These are phyloP conservation scores for Delphinus delphis DNA, from an alignment of 2,113 vertebrate genomes.

Conservation along the genomic window DNA sequence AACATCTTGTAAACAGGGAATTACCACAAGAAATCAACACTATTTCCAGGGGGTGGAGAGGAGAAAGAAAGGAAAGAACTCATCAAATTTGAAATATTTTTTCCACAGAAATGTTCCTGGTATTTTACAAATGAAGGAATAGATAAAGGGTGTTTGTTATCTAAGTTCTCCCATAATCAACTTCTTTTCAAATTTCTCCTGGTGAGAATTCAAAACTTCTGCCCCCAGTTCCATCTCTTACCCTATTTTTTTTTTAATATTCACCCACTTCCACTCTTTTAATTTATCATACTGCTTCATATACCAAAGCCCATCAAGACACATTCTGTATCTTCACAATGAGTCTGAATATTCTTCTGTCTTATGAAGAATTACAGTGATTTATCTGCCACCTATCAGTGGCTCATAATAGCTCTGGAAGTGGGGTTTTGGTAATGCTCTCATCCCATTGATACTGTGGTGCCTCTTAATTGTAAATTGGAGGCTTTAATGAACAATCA, in stretches of 20 bases:
- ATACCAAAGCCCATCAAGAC: background rate
- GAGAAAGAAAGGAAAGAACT: background rate
- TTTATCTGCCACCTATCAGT: background rate
- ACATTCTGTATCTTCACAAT: background rate
- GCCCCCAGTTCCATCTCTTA: background rate
- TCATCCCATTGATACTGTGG: background rate
- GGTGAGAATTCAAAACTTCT: slow-evolving; percentile 10
- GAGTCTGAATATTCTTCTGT: background rate
- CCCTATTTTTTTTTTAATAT: slow-evolving; percentile 13
- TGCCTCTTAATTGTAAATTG: background rate
- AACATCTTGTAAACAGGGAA: slow-evolving; percentile 31
- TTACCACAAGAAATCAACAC: background rate
- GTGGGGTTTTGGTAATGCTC: background rate
- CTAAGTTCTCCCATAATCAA: background rate
- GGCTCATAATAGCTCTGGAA: background rate
- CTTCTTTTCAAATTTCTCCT: slow-evolving; percentile 8
- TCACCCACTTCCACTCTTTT: background rate
- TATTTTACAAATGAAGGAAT: background rate
- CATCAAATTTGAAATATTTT: background rate
- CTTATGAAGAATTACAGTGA: background rate
- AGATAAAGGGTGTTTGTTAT: background rate
- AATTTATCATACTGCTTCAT: background rate
- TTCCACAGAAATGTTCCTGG: background rate
- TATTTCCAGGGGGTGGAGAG: background rate
- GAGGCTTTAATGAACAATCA: background rate